phyloP scores from a whole-genome alignment of 2,113 vertebrate genomes.

The Anhinga anhinga region DNA sequence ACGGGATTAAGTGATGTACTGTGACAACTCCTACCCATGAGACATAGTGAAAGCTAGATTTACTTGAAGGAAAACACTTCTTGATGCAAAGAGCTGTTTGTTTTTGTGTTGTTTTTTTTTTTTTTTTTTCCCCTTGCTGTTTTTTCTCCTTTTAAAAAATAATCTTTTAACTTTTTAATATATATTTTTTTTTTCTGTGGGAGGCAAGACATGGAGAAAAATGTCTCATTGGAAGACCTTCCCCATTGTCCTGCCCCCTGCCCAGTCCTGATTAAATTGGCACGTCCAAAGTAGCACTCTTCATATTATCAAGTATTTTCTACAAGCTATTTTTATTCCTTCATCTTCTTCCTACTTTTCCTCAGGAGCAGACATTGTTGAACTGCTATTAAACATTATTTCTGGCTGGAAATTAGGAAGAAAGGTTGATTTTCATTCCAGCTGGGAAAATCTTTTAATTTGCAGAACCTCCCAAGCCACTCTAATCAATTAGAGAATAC shows the following conservation, averaged over 20 bases:
- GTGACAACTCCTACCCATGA: not conserved
- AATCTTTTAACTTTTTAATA: too few relatives aligned
- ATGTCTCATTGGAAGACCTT: not conserved
- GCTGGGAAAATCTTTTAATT: not conserved
- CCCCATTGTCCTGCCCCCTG: accelerated
- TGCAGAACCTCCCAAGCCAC: not conserved
- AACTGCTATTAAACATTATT: not conserved
- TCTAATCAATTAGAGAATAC: conserved; percentile 26
- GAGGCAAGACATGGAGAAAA: not conserved
- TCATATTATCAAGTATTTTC: not conserved
- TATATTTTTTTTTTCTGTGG: not conserved
- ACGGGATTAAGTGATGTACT: accelerated
- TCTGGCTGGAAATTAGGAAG: not conserved
- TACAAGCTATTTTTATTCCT: not conserved
- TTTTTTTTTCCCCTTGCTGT: too few relatives aligned
- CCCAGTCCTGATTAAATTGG: not conserved
- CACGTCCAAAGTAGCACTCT: not conserved
- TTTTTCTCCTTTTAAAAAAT: too few relatives aligned
- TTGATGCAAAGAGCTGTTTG: not conserved
- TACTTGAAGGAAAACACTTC: not conserved
- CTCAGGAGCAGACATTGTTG: not conserved
- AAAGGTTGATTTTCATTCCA: conserved; percentile 7
- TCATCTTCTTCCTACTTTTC: not conserved
- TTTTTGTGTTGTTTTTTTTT: not conserved
- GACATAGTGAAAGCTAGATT: not conserved